Conservation (phyloP, 2,113 vertebrate genomes). For the Nibea coibor region DNA sequence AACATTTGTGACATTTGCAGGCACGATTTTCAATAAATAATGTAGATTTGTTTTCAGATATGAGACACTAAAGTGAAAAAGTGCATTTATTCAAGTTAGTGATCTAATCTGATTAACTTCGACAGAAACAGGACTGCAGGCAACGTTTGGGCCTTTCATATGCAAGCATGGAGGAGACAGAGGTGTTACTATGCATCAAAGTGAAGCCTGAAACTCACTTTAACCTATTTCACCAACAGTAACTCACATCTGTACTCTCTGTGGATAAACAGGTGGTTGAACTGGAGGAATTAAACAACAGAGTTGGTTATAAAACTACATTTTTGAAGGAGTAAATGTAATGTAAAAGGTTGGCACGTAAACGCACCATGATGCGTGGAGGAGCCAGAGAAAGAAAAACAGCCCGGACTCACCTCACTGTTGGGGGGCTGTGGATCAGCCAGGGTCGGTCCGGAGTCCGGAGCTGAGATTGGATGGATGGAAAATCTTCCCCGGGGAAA, state of each 20-base stretch:
- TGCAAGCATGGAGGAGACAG: conserved; percentile 14
- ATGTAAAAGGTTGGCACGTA: not conserved
- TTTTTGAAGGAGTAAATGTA: no score
- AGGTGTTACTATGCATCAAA: conserved; percentile 13
- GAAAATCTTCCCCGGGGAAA: conserved; percentile 42
- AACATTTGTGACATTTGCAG: no score
- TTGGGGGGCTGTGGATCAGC: conserved; percentile 50
- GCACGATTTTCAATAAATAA: no score
- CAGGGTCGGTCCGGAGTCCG: conserved; percentile 55
- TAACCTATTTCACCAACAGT: no score
- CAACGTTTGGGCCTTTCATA: conserved; percentile 29
- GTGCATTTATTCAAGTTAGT: no score
- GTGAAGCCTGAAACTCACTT: no score
- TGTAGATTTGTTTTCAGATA: no score
- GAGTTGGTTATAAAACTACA: no score
- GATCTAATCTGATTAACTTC: no score
- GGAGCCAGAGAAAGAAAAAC: not conserved
- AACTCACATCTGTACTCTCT: not conserved
- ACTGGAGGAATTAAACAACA: not conserved
- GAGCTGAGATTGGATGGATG: conserved; percentile 36
- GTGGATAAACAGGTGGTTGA: conserved; percentile 3
- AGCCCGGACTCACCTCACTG: conserved; percentile 68
- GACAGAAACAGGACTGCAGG: no score
- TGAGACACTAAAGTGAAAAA: no score
- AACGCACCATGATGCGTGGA: conserved; percentile 8